A percentile compares a stretch with the other conserved stretches of the same genome.
phyloP scores from a whole-genome alignment of 2,113 vertebrate genomes.

The Dascyllus trimaculatus region DNA sequence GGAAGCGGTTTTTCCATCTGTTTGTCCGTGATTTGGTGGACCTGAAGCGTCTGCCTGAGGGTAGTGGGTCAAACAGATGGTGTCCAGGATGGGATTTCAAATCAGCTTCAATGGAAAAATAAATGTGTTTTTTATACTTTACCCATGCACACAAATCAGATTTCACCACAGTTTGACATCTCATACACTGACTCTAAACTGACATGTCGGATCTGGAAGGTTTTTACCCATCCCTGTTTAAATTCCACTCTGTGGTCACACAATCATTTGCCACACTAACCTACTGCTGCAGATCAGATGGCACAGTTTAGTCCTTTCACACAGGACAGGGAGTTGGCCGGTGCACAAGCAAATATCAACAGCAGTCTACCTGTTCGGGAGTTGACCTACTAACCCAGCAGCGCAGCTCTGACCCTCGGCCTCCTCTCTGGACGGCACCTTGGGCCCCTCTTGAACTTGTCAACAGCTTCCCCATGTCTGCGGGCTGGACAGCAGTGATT shows the following conservation, averaged over 20 bases:
- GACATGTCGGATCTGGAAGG: not conserved
- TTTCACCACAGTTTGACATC: no score
- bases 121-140: no score
- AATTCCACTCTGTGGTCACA: not conserved
- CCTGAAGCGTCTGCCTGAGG: no score
- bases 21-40: no score
- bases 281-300: not conserved
- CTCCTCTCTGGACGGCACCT: constrained; percentile 26
- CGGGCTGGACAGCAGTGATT: constrained; percentile 51
- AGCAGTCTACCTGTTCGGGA: constrained; percentile 6
- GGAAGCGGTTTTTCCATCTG: no score
- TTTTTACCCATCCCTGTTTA: not conserved
- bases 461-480: constrained; percentile 44
- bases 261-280: not conserved
- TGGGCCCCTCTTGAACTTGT: constrained; percentile 54
- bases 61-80: no score
- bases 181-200: not conserved
- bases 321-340: not conserved
- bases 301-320: not conserved
- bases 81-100: no score
- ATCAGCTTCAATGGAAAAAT: no score
- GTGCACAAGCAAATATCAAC: not conserved
- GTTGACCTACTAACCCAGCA: constrained; percentile 41
- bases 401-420: constrained; percentile 38
- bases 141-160: no score